Percentiles rank a stretch among this genome's conserved stretches.
Evolutionary conservation across 2,113 vertebrate genomes (phyloP).

Genomic region (Mohoua ochrocephala): DNA sequence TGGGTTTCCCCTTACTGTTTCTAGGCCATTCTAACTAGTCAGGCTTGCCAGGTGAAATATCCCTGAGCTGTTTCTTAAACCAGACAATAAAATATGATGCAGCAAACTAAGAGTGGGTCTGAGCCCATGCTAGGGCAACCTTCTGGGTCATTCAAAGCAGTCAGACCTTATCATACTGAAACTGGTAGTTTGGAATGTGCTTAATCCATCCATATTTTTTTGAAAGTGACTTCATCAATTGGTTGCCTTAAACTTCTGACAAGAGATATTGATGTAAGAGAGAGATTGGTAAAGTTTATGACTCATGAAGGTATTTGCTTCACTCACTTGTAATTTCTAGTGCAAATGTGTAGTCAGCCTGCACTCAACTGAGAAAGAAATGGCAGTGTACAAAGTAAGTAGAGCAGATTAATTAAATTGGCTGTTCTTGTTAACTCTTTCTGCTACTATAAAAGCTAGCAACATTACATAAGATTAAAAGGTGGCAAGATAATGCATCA

Average conservation of each 20-base stretch:
- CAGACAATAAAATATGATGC: neutral
- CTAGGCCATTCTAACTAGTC: neutral
- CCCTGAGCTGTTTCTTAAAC: neutral
- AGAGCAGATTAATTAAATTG: neutral
- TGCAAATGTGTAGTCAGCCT: neutral
- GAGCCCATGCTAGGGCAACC: neutral
- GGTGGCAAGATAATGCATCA: neutral
- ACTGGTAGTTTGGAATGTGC: neutral
- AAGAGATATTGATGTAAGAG: neutral
- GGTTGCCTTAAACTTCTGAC: neutral
- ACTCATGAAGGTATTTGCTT: constrained; percentile 4
- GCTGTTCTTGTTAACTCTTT: constrained; percentile 1
- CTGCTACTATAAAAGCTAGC: neutral
- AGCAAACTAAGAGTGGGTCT: neutral
- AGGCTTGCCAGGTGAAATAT: neutral
- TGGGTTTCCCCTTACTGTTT: neutral
- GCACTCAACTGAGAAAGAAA: neutral
- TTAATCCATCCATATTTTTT: neutral
- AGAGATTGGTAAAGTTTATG: neutral
- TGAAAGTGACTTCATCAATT: neutral
- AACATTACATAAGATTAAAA: neutral
- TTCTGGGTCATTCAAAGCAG: neutral
- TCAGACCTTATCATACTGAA: neutral
- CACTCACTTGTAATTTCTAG: neutral
- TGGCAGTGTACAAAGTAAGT: neutral